Conservation (phyloP, 2,113 vertebrate genomes). For the Lepus americanus region DNA sequence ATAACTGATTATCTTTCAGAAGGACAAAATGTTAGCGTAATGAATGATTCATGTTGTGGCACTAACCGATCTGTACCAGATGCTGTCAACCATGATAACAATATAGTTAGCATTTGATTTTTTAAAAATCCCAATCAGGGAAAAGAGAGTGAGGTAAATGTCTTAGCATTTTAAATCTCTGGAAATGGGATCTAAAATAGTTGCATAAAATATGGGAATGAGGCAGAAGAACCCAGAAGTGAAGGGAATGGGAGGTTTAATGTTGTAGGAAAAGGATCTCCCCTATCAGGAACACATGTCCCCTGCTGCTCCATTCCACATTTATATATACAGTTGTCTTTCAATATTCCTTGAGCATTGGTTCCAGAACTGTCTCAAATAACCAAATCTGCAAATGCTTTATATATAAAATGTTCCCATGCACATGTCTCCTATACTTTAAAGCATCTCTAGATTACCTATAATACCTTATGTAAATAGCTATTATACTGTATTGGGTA, state of each 20-base stretch:
- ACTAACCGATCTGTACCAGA: not conserved
- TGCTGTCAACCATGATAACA: not conserved
- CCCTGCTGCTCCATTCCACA: not conserved
- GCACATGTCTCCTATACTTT: no score
- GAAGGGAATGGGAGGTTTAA: not conserved
- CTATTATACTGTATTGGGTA: no score
- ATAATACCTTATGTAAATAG: no score
- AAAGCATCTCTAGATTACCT: no score
- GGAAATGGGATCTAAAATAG: not conserved
- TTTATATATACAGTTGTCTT: not conserved
- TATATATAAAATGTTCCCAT: no score
- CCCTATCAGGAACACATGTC: not conserved
- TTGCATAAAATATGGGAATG: not conserved
- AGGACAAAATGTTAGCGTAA: constrained; percentile 37
- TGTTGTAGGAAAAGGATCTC: not conserved
- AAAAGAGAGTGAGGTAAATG: not conserved
- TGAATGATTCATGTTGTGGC: not conserved
- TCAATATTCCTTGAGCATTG: no score
- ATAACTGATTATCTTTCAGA: not conserved
- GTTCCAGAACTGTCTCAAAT: no score
- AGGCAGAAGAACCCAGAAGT: not conserved
- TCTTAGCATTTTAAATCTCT: not conserved
- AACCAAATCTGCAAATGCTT: no score
- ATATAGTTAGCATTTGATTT: not conserved
- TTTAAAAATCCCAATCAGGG: not conserved